Evolutionary conservation across 2,113 vertebrate genomes (phyloP), one percentile per base, ranked within the genome.

Genomic region (Dicerorhinus sumatrensis): DNA sequence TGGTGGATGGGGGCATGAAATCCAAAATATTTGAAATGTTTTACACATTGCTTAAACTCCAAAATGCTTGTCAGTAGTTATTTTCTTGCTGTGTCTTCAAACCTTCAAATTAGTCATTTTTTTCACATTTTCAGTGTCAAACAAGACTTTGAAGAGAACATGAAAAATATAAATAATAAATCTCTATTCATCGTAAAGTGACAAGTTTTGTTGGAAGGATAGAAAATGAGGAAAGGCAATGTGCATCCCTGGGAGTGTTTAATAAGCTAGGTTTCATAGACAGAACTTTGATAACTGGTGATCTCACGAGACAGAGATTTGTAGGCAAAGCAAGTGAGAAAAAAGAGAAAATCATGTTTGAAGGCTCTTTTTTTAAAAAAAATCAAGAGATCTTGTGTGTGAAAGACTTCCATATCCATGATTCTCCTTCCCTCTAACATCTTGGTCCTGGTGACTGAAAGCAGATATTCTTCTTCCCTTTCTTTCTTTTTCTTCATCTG

Each of bases 61-160:
- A 63, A 91, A 90, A 51, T 8, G 2, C 46, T 77, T 90, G 75
- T 93, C 27, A 23, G 67, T 31, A 42, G 25, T 92, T 31, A 89
- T 96, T 98, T 89, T 96, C 86, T 18, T 54, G 51, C 33, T 83
- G 33, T 2, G 29, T 83, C 12, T 94, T 77, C 21, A 73, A 7
- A 0, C 3, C 8, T 31, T 29, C 39, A 33, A 92, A 73, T 84
- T 29, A 48, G 6, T 86, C 31, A 69, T 33, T 20, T 11, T 29
- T 51, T 48, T 33, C 69, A 76, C 9, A 18, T 84, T 84, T 87
- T 81, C 63, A 67, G 3, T 81, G 86, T 90, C 54, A 84, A 85
- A 83, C 14, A 42, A 85, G 83, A 31, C 87, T 95, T 95, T 93
- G 79, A 92, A 65, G 46, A 56, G 60, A 96, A 70, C 11, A 62